These are phyloP conservation scores for Centrocercus urophasianus DNA, from an alignment of 2,113 vertebrate genomes.

Conservation along the genomic window DNA sequence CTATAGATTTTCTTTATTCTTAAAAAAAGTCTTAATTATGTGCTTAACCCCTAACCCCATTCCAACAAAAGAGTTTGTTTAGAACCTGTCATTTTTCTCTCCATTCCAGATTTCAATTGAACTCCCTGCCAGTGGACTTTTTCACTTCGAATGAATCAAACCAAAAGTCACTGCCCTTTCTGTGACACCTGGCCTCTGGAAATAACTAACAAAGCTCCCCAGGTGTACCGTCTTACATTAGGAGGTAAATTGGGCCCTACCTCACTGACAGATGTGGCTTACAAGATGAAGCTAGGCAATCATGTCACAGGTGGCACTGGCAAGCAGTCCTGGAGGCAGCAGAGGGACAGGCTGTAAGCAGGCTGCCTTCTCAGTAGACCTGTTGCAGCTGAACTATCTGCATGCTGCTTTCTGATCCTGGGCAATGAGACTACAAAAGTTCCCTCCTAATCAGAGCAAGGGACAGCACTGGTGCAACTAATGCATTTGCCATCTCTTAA, in stretches of 20 bases:
- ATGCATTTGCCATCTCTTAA: neutral
- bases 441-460: neutral
- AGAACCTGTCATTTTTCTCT: neutral
- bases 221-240: neutral
- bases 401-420: neutral
- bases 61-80: neutral
- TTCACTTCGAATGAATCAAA: neutral
- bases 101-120: neutral
- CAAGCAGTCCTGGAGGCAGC: neutral
- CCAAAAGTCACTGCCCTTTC: neutral
- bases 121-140: neutral
- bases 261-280: neutral
- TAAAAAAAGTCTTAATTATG: neutral
- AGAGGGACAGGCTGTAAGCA: neutral
- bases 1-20: neutral
- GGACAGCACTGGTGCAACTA: neutral
- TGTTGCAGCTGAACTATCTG: accelerated
- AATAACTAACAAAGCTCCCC: neutral
- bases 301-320: neutral
- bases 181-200: neutral
- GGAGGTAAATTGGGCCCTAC: neutral
- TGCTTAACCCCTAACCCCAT: neutral
- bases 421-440: neutral
- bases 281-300: neutral
- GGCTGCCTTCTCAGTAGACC: neutral